phyloP scores from a whole-genome alignment of 2,888 invertebrate genomes.

The Lymantria dispar region DNA sequence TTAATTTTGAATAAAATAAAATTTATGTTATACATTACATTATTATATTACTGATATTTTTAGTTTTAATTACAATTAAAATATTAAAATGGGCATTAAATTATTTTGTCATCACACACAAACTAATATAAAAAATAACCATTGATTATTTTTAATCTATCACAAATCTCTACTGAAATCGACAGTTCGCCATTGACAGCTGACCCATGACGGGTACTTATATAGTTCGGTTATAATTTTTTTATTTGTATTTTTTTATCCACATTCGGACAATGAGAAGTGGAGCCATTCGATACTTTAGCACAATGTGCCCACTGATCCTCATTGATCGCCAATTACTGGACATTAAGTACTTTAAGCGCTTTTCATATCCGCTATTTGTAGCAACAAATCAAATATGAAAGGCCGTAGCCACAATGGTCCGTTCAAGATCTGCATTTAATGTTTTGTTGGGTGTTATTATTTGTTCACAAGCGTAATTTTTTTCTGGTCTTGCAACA shows the following conservation, averaged over 20 bases:
- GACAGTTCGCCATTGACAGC: conserved; percentile 59
- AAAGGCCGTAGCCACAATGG: conserved; percentile 65
- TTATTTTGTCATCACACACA: too few species aligned
- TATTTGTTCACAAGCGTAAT: conserved; percentile 59
- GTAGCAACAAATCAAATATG: conserved; percentile 78
- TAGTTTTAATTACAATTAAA: too few species aligned
- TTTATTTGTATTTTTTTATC: conserved; percentile 57
- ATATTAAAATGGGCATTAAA: too few species aligned
- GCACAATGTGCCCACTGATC: conserved; percentile 82
- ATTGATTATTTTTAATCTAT: conserved; percentile 44
- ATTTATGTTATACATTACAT: too few species aligned
- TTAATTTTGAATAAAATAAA: too few species aligned
- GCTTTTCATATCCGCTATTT: conserved; percentile 78
- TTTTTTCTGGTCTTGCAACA: conserved; percentile 60
- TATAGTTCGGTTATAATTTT: conserved; percentile 50
- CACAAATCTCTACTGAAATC: conserved; percentile 61
- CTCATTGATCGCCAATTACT: conserved; percentile 83
- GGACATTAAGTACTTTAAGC: conserved; percentile 82
- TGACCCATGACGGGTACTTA: conserved; percentile 67
- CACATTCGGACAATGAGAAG: conserved; percentile 61
- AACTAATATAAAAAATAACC: background rate
- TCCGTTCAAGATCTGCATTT: conserved; percentile 69
- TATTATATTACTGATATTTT: too few species aligned
- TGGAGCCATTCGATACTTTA: conserved; percentile 63
- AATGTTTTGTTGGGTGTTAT: conserved; percentile 56